Percentiles rank a stretch among this genome's conserved stretches.
Evolutionary conservation across 2,113 vertebrate genomes (phyloP).

Genomic region (Hippocampus zosterae): DNA sequence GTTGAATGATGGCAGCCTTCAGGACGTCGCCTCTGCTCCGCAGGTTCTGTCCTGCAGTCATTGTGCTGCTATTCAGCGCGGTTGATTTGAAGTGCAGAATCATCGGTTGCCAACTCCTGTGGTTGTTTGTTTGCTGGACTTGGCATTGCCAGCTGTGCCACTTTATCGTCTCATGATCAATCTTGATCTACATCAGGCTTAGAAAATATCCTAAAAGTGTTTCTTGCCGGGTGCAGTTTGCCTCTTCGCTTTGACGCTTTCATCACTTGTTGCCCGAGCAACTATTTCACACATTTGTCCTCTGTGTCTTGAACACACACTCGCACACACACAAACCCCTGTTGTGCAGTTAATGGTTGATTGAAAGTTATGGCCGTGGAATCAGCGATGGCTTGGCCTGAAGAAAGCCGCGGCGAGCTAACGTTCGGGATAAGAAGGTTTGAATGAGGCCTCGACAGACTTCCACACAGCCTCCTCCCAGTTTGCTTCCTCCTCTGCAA

Average conservation of each 20-base stretch:
- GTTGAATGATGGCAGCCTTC: constrained; percentile 14
- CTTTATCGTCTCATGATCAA: constrained; percentile 45
- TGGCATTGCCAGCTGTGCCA: constrained; percentile 53
- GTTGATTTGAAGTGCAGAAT: constrained; percentile 47
- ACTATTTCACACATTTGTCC: background rate
- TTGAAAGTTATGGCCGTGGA: constrained; percentile 80
- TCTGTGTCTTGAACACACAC: constrained; percentile 4
- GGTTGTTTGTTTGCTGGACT: constrained; percentile 45
- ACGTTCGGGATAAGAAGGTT: constrained; percentile 58
- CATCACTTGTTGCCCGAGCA: constrained; percentile 69
- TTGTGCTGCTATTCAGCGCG: constrained; percentile 47
- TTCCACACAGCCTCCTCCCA: constrained; percentile 36
- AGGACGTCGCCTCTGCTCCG: constrained; percentile 26
- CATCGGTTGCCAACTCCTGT: constrained; percentile 39
- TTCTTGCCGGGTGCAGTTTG: background rate
- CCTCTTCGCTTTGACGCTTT: constrained; percentile 58
- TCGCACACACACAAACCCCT: constrained; percentile 34
- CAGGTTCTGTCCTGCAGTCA: constrained; percentile 37
- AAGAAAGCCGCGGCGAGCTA: constrained; percentile 72
- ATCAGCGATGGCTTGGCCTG: constrained; percentile 73
- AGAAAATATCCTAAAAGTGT: background rate
- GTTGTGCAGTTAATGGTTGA: constrained; percentile 77
- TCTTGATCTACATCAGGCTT: constrained; percentile 17
- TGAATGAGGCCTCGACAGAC: constrained; percentile 60
- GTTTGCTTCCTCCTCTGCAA: constrained; percentile 14